These are phyloP conservation scores for Callipepla californica DNA, from an alignment of 2,113 vertebrate species.

Conservation along the genomic window DNA sequence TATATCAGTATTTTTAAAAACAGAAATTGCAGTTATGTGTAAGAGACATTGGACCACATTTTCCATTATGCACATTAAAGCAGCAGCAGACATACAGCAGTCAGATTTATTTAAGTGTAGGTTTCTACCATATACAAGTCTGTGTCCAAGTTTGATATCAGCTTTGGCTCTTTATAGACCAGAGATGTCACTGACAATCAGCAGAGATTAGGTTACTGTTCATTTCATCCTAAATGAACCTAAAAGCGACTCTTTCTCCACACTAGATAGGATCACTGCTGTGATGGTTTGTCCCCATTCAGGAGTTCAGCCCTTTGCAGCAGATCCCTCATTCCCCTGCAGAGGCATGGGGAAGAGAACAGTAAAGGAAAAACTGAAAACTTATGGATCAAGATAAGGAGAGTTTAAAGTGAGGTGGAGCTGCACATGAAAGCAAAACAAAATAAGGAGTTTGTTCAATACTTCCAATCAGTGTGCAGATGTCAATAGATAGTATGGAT, in stretches of 20 bases:
- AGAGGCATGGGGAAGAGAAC: not conserved
- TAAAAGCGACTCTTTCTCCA: not conserved
- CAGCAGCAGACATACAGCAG: not conserved
- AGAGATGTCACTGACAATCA: not conserved
- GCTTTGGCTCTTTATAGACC: not conserved
- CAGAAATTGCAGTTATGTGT: not conserved
- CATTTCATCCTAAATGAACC: not conserved
- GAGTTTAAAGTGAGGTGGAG: not conserved
- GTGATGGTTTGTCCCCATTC: not conserved
- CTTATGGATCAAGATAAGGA: accelerated
- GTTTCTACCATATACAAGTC: not conserved
- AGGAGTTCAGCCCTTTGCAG: not conserved
- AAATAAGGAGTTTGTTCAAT: not conserved
- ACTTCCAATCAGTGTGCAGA: not conserved
- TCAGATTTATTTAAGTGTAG: not conserved
- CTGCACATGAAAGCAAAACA: accelerated
- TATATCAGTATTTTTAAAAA: not conserved
- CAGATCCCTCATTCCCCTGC: accelerated
- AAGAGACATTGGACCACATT: not conserved
- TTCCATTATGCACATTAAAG: not conserved
- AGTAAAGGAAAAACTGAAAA: not conserved
- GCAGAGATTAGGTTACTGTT: not conserved
- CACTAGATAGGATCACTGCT: not conserved
- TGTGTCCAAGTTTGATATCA: not conserved
- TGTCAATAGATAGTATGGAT: not conserved